Conservation (phyloP, 2,797 vertebrate genomes). For the Channa striata region DNA sequence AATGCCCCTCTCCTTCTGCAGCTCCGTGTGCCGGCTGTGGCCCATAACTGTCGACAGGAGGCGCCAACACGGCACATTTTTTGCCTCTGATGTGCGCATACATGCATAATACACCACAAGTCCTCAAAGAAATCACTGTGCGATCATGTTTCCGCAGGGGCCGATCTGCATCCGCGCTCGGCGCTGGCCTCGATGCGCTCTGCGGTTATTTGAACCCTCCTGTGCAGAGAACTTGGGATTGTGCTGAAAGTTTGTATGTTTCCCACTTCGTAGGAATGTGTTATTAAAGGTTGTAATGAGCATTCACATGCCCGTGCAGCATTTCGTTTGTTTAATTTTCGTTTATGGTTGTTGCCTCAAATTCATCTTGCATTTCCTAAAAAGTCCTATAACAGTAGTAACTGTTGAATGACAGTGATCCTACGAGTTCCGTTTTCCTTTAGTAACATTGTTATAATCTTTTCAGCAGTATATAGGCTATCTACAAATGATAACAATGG, state of each 20-base stretch:
- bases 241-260: slow-evolving; percentile 16
- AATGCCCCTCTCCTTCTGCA: slow-evolving; percentile 77
- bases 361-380: background rate
- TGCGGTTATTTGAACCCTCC: background rate
- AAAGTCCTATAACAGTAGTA: background rate
- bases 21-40: slow-evolving; percentile 60
- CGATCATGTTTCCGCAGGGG: slow-evolving; percentile 26
- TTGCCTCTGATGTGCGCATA: slow-evolving; percentile 41
- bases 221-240: background rate
- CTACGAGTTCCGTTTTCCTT: background rate
- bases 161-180: slow-evolving; percentile 28
- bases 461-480: background rate
- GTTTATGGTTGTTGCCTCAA: background rate
- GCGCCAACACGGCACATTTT: slow-evolving; percentile 59
- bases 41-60: slow-evolving; percentile 75
- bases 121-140: slow-evolving; percentile 39
- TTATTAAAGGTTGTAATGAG: background rate
- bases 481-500: background rate
- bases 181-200: background rate
- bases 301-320: slow-evolving; percentile 8
- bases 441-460: background rate
- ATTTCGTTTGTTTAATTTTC: background rate
- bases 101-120: slow-evolving; percentile 33
- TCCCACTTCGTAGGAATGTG: background rate
- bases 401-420: background rate